Base-by-base conservation (phyloP, 1,140 invertebrate species). In the Anoplophora glabripennis region DNA sequence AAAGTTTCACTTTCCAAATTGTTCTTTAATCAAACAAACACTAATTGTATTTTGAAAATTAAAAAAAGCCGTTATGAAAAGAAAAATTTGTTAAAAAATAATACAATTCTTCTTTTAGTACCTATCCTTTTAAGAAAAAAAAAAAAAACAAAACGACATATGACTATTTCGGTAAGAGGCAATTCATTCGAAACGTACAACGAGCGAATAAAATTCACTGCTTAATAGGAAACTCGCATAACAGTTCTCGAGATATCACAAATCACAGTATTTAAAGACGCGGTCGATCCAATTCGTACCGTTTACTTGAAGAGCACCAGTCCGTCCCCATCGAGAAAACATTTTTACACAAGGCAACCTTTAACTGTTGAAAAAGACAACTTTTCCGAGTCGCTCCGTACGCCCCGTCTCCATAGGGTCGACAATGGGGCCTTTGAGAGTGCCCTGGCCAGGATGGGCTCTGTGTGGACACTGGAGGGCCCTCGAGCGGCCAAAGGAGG, bases 301-400 rank as follows among this genome's bases (percentile, higher is more conserved):
- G 38, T 41, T n/a, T 17, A 41, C 15, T 41, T 41, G 38, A 41
- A 41, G 38, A 41, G n/a, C 38, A n/a, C n/a, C 15, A 12, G n/a
- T 17, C 4, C n/a, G 2, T 41, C n/a, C n/a, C n/a, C n/a, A 41
- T n/a, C n/a, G 15, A n/a, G 38, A 41, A n/a, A 51, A 28, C 33
- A 34, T 54, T 54, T 54, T 54, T 42, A 44, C 34, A 54, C 42
- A 54, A 54, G 40, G 40, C 12, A 54, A 45, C 53, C 53, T 54
- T 54, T 54, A 54, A 54, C 53, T 21, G 53, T 54, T 54, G 57
- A 51, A 61, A 61, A 61, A 61, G 53, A 56, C 59, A 61, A 61
- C 53, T 61, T 61, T 60, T 46, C 18, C 42, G 10, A 34, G n/a
- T 12, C 17, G 34, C 11, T 10, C 14, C 28, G n/a, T 7, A 59